A percentile compares a stretch with the other conserved stretches of the same genome.
Evolutionary conservation across 2,888 invertebrate species (phyloP).

Genomic region (Tetheella fluctuosa): DNA sequence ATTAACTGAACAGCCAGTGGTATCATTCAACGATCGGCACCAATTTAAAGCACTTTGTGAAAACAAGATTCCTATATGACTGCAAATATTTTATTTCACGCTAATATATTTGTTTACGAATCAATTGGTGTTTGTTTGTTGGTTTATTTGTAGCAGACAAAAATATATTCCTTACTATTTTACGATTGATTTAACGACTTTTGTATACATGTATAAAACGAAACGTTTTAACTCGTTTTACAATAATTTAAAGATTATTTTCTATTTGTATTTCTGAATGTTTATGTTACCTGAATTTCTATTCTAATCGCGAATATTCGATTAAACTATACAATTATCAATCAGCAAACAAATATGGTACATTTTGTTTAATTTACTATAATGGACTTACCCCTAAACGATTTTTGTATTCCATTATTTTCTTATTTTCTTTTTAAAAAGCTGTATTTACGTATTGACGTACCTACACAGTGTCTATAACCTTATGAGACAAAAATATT

Average conservation of each 20-base stretch:
- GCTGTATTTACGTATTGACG: background rate
- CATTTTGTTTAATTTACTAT: background rate
- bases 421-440: background rate
- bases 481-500: background rate
- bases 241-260: no score
- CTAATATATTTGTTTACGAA: background rate
- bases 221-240: no score
- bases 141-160: background rate
- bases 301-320: no score
- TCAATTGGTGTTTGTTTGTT: constrained; percentile 1
- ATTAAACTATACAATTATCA: no score
- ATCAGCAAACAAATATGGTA: background rate
- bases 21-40: constrained; percentile 5
- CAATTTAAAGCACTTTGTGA: background rate
- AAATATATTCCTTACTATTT: background rate
- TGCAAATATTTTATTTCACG: background rate
- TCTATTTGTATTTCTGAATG: no score
- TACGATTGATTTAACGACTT: background rate
- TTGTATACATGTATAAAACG: no score
- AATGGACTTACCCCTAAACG: background rate
- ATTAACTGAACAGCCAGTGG: background rate
- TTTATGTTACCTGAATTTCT: no score
- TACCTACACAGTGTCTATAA: background rate
- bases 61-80: background rate
- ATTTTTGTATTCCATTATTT: background rate